Base-by-base conservation (phyloP, 35 echinoderm and acorn worm species). In the Ophiothrix spiculata region DNA sequence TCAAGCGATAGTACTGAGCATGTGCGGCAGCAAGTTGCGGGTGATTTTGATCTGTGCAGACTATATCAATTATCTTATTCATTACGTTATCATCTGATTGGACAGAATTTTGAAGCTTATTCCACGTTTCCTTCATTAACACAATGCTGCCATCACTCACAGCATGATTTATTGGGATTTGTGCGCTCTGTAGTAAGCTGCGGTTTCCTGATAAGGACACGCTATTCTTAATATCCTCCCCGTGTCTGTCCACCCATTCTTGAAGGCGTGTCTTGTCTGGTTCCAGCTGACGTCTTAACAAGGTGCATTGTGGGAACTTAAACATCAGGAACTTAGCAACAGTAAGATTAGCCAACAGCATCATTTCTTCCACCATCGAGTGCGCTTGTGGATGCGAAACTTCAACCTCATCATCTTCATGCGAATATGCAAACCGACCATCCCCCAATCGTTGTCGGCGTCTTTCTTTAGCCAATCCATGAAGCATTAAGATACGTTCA, bases 21-120 rank as follows among this genome's bases (percentile, higher is more conserved):
- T 77, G 74, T 25, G 88, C 88, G 16, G 91, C 88, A 37, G 91
- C 88, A 32, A 88, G 88, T 31, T 86, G 89, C 46, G 95, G 95
- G 75, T 98, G 95, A 28, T 90, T 86, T 1, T 86, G 63, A 77
- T 98, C 95, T 46, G 86, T 88, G 69, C 84, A 46, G 12, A 97
- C 64, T 32, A 97, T 79, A 33, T 90, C 80, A 13, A 56, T 80
- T 1, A 93, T 81, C 39, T 74, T 81, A 32, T 75, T 35, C 81
- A 89, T 79, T 25, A 83, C 90, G 36, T 79, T 77, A 16, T 77
- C 63, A 41, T 79, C 56, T 38, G 31, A 39, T 33, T 81, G 35
- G 31, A 74, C 63, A 0, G 37, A 74, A 69, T 19, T 28, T 28
- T 75, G 34, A 1, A 90, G 14, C 36, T 78, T 79, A 28, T 79